Base-by-base conservation (phyloP, 2,113 vertebrate species). In the Anas platyrhynchos region DNA sequence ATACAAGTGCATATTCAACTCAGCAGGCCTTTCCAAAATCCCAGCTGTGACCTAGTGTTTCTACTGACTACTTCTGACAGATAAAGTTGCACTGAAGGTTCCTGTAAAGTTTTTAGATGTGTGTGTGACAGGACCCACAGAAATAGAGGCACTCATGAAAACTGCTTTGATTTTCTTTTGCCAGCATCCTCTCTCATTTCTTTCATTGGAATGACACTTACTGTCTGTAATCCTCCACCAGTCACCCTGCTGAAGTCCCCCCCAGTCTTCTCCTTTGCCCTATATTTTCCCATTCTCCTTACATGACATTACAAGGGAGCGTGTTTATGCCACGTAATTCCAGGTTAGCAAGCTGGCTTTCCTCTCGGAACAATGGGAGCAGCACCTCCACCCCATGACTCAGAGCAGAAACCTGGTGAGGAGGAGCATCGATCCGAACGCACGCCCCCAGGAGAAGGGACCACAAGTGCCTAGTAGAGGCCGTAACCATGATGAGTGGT, bases 321-420 rank as follows among this genome's bases (percentile, higher is more conserved):
- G 13, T 4, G 41, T 26, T 83, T 72, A 46, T 8, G 41, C 12
- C 55, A 66, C 4, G 0, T 55, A 17, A 81, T 32, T 81, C 55
- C 80, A 81, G 72, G 41, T 68, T 83, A 66, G 82, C 85, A 91
- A 90, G 79, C 76, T 25, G 36, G 34, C 46, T 90, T 86, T 91
- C 79, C 90, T 80, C 27, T 54, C 44, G 27, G 23, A 90, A 85
- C 88, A 85, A 83, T 4, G 31, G 56, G 52, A 78, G 74, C 3
- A 89, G 62, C 77, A 89, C 46, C 78, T 66, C 38, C 32, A 43
- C 34, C 41, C n/a, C 78, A 32, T 1, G 52, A 63, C 4, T 36
- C 26, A 69, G 85, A 38, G 46, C 14, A 88, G 59, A 76, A 80
- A 6, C 5, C 74, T 79, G 41, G 6, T 1, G 0, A 54, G 71